Conservation (phyloP, 2,888 invertebrate species). For the Malthinus flaveolus region DNA sequence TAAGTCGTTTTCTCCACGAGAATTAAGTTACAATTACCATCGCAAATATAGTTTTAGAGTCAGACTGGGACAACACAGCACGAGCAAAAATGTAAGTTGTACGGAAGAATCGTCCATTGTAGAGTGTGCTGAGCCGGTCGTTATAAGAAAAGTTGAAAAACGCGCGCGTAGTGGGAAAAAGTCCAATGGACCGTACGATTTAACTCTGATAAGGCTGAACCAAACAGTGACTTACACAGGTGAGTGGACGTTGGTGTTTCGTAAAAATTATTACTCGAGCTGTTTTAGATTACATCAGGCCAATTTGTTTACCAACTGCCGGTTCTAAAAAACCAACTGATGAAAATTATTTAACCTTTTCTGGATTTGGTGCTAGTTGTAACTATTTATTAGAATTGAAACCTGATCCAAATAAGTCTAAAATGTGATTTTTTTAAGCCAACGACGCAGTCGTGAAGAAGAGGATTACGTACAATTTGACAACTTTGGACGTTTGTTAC, state of each 20-base stretch:
- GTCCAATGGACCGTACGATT: conserved; percentile 11
- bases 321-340: not conserved
- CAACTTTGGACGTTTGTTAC: conserved; percentile 10
- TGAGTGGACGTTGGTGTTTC: not conserved
- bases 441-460: conserved; percentile 1
- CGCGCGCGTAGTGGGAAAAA: conserved; percentile 3
- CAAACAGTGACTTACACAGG: conserved; percentile 8
- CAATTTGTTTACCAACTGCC: conserved; percentile 16
- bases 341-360: conserved; percentile 3
- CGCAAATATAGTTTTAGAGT: conserved; percentile 8
- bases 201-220: conserved; percentile 10
- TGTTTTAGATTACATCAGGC: conserved; percentile 18
- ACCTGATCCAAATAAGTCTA: not conserved
- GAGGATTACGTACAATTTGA: conserved; percentile 7
- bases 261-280: not conserved
- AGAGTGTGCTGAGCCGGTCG: conserved; percentile 9
- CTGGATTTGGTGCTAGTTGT: conserved; percentile 17
- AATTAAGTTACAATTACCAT: no score
- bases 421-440: not conserved
- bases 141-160: conserved; percentile 2
- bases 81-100: conserved; percentile 9
- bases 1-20: not conserved
- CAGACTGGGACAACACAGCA: conserved; percentile 10
- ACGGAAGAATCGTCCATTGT: not conserved
- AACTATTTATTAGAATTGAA: not conserved